Evolutionary conservation across 2,888 invertebrate species (phyloP).

Genomic region (Halocaridina rubra): DNA sequence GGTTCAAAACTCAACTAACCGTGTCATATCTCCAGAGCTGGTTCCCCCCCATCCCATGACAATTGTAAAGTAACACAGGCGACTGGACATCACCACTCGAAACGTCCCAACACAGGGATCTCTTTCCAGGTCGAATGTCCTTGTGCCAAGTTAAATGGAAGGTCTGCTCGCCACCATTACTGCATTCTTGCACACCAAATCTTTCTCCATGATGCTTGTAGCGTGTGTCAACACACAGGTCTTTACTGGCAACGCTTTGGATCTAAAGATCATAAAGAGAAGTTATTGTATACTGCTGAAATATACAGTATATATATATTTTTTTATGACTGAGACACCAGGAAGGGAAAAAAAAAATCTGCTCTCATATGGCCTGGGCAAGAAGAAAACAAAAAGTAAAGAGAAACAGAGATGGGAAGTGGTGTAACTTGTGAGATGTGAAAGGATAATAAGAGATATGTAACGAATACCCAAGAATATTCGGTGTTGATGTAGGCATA

Average conservation of each 20-base stretch:
- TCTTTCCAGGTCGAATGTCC: slow-evolving; percentile 79
- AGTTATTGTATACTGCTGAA: no score
- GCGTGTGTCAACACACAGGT: slow-evolving; percentile 80
- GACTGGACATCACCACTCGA: slow-evolving; percentile 76
- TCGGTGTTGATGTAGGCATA: no score
- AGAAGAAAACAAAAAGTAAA: no score
- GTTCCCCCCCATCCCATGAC: slow-evolving; percentile 92
- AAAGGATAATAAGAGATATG: no score
- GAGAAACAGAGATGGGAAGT: no score
- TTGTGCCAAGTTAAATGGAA: slow-evolving; percentile 84
- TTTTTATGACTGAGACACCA: no score
- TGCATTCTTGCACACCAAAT: slow-evolving; percentile 52
- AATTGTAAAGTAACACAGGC: slow-evolving; percentile 83
- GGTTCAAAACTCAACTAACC: no score
- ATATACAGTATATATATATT: no score
- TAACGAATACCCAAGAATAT: no score
- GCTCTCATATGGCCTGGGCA: no score
- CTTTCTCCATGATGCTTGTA: slow-evolving; percentile 67
- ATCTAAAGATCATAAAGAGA: slow-evolving; percentile 72
- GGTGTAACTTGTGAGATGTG: no score
- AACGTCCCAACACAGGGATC: slow-evolving; percentile 87
- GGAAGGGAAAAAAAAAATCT: no score
- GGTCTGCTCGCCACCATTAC: slow-evolving; percentile 66
- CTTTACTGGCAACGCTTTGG: slow-evolving; percentile 74
- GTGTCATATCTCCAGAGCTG: slow-evolving; percentile 88